These are phyloP conservation scores for Heliconius sara DNA, from an alignment of 2,888 invertebrate species.

Conservation along the genomic window DNA sequence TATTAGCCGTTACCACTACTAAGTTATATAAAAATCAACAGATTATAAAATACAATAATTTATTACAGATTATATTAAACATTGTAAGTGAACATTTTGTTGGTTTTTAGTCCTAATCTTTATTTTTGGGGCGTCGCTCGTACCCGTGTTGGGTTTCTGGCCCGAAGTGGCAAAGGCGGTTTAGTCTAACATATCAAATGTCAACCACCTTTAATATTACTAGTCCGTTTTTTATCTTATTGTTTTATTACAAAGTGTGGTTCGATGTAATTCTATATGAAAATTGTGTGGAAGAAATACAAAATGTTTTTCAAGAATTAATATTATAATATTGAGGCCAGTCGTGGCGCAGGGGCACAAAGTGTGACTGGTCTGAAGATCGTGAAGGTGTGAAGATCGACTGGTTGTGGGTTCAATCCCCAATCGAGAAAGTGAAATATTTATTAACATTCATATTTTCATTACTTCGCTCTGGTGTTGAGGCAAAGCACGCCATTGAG, in stretches of 20 bases:
- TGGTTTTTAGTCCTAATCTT: constrained; percentile 33
- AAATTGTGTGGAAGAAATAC: constrained; percentile 1
- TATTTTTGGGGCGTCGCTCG: constrained; percentile 50
- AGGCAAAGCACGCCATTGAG: too few species aligned
- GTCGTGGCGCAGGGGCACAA: too few species aligned
- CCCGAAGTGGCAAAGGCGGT: constrained; percentile 50
- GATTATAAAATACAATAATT: background rate
- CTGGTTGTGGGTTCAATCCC: too few species aligned
- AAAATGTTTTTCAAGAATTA: background rate
- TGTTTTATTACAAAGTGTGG: constrained; percentile 21
- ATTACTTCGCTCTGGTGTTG: too few species aligned
- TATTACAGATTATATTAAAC: background rate
- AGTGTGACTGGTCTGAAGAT: too few species aligned
- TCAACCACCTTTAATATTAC: constrained; percentile 35
- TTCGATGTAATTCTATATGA: constrained; percentile 24
- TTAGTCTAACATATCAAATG: constrained; percentile 51
- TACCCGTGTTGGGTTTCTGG: constrained; percentile 55
- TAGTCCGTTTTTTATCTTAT: constrained; percentile 23
- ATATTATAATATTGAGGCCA: background rate
- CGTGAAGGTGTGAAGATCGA: too few species aligned
- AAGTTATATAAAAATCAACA: background rate
- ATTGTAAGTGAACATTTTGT: background rate
- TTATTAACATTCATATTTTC: too few species aligned
- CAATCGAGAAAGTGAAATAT: too few species aligned
- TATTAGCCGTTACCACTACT: background rate